Base-by-base conservation (phyloP, 2,888 invertebrate species). In the Anagyrus pseudococci region DNA sequence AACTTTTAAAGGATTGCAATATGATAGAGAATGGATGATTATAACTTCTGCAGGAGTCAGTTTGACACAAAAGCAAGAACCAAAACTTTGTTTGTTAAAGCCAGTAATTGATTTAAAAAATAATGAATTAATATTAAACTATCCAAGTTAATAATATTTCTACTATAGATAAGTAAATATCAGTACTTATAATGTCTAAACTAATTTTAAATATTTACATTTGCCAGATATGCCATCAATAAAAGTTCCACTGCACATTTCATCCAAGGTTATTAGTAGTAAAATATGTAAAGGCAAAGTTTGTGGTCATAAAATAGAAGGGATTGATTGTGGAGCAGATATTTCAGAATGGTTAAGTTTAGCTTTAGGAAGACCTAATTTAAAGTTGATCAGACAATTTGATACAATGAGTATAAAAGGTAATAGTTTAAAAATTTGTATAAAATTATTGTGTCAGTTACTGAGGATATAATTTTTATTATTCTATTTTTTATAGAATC, bases 21-120 rank as follows among this genome's bases (percentile, higher is more conserved):
- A 90, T 79, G 98, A 98, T 81, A 86, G 98, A 69, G 88, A 91
- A 75, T 98, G 96, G 96, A 94, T 97, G 93, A 89, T 98, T 64
- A 86, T 94, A 7, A 91, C 89, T 72, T 86, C 88, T 8, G 85
- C 88, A 73, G 96, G 96, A 17, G 87, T 91, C 64, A 91, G 92
- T 64, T 81, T 98, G 56, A 96, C 94, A 2, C 96, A 97, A 80
- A 97, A 98, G 81, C 87, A 91, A 64, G 88, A 89, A 72, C 85
- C 90, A 1, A 85, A 85, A 68, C 85, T 98, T 79, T 94, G 95
- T 77, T 82, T 92, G 67, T 86, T 98, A 55, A 84, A 82, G 69
- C 96, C 97, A 0, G 74, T 75, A 44, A 85, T 97, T 64, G 85
- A 91, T 80, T 77, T 88, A n/a, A 78, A 84, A 40, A 78, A 80